Percentiles rank a stretch among this genome's conserved stretches.
Evolutionary conservation across 2,113 vertebrate genomes (phyloP).

Genomic region (Myotis brandtii): DNA sequence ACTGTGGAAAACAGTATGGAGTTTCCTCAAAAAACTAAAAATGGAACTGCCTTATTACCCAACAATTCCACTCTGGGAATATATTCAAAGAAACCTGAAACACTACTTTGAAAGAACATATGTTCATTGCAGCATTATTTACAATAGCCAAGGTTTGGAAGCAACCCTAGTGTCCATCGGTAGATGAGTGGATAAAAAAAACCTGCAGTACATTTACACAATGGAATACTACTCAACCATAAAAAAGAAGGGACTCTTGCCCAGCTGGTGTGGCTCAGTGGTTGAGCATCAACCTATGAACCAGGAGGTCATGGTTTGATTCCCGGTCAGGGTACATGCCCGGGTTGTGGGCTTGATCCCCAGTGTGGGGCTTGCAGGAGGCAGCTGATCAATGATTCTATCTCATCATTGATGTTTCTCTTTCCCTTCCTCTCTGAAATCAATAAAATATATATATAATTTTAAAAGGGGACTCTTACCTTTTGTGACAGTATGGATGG

Average conservation of each 20-base stretch:
- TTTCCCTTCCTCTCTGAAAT: no score
- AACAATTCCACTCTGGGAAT: background rate
- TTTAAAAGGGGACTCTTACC: background rate
- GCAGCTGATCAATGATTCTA: no score
- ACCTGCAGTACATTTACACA: background rate
- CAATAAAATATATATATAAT: no score
- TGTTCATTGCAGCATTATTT: background rate
- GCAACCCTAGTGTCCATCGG: background rate
- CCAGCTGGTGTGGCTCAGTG: no score
- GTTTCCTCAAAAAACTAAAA: background rate
- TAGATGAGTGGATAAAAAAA: background rate
- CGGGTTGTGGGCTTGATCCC: no score
- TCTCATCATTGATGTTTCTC: no score
- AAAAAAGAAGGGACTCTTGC: background rate
- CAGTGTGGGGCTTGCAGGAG: no score
- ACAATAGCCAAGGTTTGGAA: background rate
- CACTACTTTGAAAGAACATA: background rate
- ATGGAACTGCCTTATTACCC: background rate
- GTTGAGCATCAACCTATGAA: no score
- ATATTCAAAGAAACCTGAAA: background rate
- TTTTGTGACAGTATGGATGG: background rate
- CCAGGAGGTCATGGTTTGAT: no score
- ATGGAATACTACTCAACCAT: background rate
- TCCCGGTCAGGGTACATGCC: no score
- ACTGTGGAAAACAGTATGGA: background rate